A percentile compares a stretch with the other conserved stretches of the same genome.
These are phyloP conservation scores for Tenthredo scrophulariae DNA, from an alignment of 2,888 invertebrate genomes.

Conservation along the genomic window DNA sequence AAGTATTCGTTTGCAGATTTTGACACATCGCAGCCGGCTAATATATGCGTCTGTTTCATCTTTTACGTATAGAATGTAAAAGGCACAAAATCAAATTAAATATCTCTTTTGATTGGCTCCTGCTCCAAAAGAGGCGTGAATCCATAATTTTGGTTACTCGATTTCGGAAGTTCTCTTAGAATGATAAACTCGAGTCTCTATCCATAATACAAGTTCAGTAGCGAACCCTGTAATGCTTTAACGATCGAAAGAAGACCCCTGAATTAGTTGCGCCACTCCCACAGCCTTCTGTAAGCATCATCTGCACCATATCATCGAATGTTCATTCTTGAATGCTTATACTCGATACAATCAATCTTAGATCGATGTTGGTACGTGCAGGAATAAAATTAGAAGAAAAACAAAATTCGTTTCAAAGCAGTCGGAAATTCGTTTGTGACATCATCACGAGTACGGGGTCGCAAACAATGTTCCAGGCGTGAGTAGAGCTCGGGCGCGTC, in stretches of 20 bases:
- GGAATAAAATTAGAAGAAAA: neutral
- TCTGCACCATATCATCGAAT: neutral
- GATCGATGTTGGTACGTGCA: neutral
- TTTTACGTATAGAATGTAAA: conserved; percentile 12
- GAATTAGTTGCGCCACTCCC: neutral
- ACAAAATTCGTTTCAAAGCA: neutral
- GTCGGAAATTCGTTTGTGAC: neutral
- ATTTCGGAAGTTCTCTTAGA: neutral
- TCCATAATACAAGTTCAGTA: neutral
- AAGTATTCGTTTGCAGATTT: conserved; percentile 48
- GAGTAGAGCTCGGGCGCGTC: neutral
- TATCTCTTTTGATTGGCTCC: conserved; percentile 1
- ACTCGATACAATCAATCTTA: neutral
- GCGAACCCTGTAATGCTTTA: neutral
- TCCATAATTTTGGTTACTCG: conserved; percentile 19
- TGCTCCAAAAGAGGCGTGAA: neutral
- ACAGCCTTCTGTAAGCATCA: neutral
- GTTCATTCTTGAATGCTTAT: neutral
- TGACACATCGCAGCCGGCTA: conserved; percentile 36
- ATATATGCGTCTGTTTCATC: conserved; percentile 29
- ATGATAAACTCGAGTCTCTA: neutral
- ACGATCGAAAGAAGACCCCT: neutral
- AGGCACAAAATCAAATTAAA: conserved; percentile 9
- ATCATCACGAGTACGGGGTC: neutral
- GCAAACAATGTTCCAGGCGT: neutral